These are phyloP conservation scores for Agonopterix arenella DNA, from an alignment of 2,888 invertebrate species.

Conservation along the genomic window DNA sequence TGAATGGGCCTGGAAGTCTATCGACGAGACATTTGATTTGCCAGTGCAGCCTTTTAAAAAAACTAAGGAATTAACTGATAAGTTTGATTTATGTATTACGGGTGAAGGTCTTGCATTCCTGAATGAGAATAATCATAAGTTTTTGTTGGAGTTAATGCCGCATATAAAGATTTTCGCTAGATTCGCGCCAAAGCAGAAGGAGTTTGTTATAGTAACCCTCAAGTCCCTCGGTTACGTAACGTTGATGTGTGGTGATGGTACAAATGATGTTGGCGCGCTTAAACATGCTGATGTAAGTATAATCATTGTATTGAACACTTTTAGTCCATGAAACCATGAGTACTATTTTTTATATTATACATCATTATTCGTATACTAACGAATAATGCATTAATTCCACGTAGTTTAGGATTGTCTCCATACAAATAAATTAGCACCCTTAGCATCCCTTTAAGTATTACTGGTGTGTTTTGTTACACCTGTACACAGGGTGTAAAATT, in stretches of 20 bases:
- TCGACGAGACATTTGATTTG: conserved; percentile 78
- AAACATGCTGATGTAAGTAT: conserved; percentile 97
- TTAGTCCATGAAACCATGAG: too few species aligned
- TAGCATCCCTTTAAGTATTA: too few species aligned
- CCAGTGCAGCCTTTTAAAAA: conserved; percentile 68
- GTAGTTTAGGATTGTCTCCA: too few species aligned
- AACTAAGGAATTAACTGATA: conserved; percentile 78
- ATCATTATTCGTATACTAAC: too few species aligned
- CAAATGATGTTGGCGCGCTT: conserved; percentile 98
- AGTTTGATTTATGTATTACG: conserved; percentile 95
- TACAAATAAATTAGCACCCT: too few species aligned
- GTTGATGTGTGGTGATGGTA: conserved; percentile 99
- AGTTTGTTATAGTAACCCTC: conserved; percentile 92
- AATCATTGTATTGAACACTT: background rate
- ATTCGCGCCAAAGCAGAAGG: conserved; percentile 99
- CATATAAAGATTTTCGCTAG: conserved; percentile 95
- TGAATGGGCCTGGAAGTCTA: conserved; percentile 87
- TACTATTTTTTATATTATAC: too few species aligned
- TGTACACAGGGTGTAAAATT: too few species aligned
- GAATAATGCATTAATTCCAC: too few species aligned
- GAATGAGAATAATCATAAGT: conserved; percentile 76
- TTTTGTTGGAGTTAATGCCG: conserved; percentile 86
- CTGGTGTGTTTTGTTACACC: too few species aligned
- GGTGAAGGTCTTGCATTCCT: conserved; percentile 91
- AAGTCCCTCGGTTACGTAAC: conserved; percentile 93